Conservation (phyloP, 2,797 vertebrate species). For the Aphelocoma californica region DNA sequence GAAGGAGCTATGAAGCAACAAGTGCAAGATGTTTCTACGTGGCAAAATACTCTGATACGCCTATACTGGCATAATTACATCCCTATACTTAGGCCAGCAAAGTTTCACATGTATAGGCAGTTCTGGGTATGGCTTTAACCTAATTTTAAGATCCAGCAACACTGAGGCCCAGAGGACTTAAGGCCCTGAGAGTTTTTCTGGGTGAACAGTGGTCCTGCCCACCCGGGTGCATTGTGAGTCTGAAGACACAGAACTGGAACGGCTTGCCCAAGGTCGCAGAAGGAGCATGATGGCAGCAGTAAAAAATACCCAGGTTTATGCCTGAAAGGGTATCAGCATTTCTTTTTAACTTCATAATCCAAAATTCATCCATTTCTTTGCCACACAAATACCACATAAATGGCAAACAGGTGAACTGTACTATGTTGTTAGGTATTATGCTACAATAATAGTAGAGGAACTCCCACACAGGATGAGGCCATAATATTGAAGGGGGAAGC, state of each 20-base stretch:
- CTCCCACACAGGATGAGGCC: background rate
- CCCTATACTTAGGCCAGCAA: background rate
- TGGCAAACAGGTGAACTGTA: background rate
- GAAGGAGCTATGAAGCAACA: constrained; percentile 7
- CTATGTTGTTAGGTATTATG: background rate
- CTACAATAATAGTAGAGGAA: background rate
- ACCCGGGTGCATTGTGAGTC: background rate
- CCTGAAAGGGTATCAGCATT: background rate
- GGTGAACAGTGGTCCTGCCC: background rate
- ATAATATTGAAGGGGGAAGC: background rate
- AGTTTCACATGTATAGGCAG: background rate
- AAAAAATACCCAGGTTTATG: background rate
- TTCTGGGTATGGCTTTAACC: background rate
- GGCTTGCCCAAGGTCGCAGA: background rate
- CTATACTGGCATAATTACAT: background rate
- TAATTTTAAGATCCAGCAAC: background rate
- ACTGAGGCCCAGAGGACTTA: background rate
- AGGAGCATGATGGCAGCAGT: background rate
- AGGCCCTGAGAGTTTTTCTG: background rate
- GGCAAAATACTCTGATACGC: background rate
- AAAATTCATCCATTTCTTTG: background rate
- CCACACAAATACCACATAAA: background rate
- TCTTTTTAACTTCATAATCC: background rate
- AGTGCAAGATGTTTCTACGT: background rate
- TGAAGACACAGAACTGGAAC: background rate